phyloP scores from a whole-genome alignment of 2,113 vertebrate species.

The Cygnus atratus region DNA sequence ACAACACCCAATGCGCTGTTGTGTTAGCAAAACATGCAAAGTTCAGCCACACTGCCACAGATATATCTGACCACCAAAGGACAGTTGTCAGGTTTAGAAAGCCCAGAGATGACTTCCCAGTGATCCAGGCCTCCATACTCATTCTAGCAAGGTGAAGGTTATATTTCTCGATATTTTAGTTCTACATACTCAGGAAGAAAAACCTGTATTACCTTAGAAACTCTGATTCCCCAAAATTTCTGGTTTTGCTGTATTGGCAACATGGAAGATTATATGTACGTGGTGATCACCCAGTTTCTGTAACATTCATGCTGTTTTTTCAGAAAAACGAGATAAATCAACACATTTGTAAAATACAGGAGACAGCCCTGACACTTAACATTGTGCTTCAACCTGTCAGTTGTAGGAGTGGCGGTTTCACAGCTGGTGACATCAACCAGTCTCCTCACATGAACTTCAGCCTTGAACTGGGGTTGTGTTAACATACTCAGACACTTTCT shows the following conservation, averaged over 20 bases:
- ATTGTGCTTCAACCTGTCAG: background rate
- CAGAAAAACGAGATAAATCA: background rate
- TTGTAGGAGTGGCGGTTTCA: background rate
- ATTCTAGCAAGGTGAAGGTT: background rate
- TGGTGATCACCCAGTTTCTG: background rate
- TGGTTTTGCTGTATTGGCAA: background rate
- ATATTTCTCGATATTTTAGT: background rate
- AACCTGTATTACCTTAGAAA: background rate
- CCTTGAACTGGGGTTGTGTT: background rate
- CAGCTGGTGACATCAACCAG: background rate
- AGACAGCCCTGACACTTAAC: background rate
- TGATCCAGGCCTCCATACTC: background rate
- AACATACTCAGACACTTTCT: background rate
- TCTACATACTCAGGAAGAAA: background rate
- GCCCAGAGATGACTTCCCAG: background rate
- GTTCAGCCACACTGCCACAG: background rate
- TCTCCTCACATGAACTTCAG: constrained; percentile 36
- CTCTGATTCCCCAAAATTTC: background rate
- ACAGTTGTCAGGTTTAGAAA: background rate
- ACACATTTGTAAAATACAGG: background rate
- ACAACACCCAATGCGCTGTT: background rate
- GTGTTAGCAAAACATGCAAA: background rate
- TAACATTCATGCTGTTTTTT: background rate
- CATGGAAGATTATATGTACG: background rate
- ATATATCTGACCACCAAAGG: background rate